These are phyloP conservation scores for Rugalucina vietnamica DNA, from an alignment of 2,888 invertebrate genomes.

Conservation along the genomic window DNA sequence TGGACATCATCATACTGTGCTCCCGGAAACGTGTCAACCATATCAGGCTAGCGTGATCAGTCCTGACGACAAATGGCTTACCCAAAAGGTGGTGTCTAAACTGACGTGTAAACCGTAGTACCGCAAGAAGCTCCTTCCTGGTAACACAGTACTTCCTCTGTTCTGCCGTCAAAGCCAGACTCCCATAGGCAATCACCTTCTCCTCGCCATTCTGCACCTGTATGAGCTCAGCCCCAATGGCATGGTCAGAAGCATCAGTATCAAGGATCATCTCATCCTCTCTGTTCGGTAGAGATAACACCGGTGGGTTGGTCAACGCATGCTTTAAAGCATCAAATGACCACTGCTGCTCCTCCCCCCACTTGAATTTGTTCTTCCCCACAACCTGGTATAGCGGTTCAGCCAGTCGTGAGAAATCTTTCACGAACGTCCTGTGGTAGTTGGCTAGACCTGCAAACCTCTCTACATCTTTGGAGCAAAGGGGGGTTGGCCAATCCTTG, in stretches of 20 bases:
- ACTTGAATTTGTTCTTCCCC: conserved; percentile 29
- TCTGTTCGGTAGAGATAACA: conserved; percentile 34
- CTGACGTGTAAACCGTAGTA: conserved; percentile 45
- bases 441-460: no score
- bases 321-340: conserved; percentile 17
- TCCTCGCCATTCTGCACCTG: conserved; percentile 53
- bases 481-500: conserved; percentile 6
- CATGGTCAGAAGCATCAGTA: conserved; percentile 39
- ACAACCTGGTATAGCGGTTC: conserved; percentile 35
- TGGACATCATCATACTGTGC: background rate
- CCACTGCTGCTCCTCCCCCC: conserved; percentile 28
- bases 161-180: conserved; percentile 30
- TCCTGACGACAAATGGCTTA: conserved; percentile 39
- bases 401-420: conserved; percentile 17
- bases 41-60: conserved; percentile 29
- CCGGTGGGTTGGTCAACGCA: conserved; percentile 25
- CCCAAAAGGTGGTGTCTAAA: conserved; percentile 54
- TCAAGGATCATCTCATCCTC: conserved; percentile 38
- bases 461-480: conserved; percentile 2
- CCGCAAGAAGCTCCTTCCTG: conserved; percentile 42
- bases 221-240: conserved; percentile 49
- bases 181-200: conserved; percentile 42
- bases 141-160: conserved; percentile 54
- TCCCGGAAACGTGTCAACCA: conserved; percentile 32
- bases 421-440: conserved; percentile 46